Percentiles rank a stretch among this genome's conserved stretches.
phyloP scores from a whole-genome alignment of 2,888 invertebrate species.

The Folsomia manolachei region DNA sequence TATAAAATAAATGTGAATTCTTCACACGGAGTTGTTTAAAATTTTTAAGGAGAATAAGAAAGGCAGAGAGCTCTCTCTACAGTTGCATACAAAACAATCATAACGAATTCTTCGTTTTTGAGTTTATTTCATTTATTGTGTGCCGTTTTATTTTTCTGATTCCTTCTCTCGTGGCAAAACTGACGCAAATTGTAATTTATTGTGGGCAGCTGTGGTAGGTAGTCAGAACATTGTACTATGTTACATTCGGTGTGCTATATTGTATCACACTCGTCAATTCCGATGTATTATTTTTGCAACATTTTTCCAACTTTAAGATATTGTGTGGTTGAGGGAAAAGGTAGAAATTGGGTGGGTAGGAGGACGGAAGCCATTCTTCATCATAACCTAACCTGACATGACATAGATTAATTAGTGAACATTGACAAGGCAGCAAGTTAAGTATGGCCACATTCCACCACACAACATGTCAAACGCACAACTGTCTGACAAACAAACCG shows the following conservation, averaged over 20 bases:
- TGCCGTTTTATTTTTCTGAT: neutral
- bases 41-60: neutral
- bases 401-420: constrained; percentile 16
- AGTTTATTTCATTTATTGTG: too few relatives aligned
- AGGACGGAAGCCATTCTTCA: neutral
- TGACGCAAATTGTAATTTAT: neutral
- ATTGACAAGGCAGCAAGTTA: constrained; percentile 13
- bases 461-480: neutral
- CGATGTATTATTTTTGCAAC: neutral
- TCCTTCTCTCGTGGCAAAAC: neutral
- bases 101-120: too few relatives aligned
- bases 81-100: too few relatives aligned
- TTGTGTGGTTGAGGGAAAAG: neutral
- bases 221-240: too few relatives aligned
- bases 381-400: constrained; percentile 8
- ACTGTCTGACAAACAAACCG: neutral
- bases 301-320: neutral
- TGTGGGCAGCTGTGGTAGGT: neutral
- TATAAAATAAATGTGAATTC: neutral
- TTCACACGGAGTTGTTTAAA: neutral
- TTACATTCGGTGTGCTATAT: too few relatives aligned
- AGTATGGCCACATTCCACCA: neutral
- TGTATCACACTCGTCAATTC: too few relatives aligned
- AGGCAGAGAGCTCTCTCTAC: too few relatives aligned
- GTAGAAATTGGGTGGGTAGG: too few relatives aligned